Percentiles rank a stretch among this genome's conserved stretches.
These are phyloP conservation scores for Sycophaga agraensis DNA, from an alignment of 1,140 invertebrate species.

Conservation along the genomic window DNA sequence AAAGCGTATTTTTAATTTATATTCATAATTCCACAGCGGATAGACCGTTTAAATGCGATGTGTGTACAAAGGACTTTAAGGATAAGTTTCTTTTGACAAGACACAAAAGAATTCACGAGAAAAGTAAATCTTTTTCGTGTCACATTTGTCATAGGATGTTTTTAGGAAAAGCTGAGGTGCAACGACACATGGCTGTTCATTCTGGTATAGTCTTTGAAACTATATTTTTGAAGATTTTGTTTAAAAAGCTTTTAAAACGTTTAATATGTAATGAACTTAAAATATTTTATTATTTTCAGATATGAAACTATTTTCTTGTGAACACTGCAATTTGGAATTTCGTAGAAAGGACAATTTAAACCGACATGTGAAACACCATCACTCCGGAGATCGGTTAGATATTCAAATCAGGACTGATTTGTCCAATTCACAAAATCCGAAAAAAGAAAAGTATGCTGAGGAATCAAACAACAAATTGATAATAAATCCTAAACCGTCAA, in stretches of 20 bases:
- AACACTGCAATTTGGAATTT: constrained; percentile 53
- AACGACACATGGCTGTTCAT: constrained; percentile 46
- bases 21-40: constrained; percentile 39
- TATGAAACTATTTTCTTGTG: constrained; percentile 55
- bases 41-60: constrained; percentile 46
- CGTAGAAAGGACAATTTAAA: constrained; percentile 56
- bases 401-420: no score
- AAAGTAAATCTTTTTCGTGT: constrained; percentile 50
- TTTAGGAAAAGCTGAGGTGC: constrained; percentile 50
- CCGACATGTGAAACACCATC: constrained; percentile 57
- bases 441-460: neutral
- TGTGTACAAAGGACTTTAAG: constrained; percentile 52
- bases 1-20: no score
- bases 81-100: constrained; percentile 47
- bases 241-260: no score
- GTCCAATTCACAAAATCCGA: no score
- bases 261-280: no score
- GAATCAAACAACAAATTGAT: no score
- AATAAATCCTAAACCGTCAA: neutral
- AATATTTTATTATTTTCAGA: constrained; percentile 38
- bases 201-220: constrained; percentile 37
- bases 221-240: no score
- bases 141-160: constrained; percentile 47
- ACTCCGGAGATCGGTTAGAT: constrained; percentile 30
- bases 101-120: constrained; percentile 50